Conservation (phyloP, 2,888 invertebrate genomes). For the Homarus gammarus region DNA sequence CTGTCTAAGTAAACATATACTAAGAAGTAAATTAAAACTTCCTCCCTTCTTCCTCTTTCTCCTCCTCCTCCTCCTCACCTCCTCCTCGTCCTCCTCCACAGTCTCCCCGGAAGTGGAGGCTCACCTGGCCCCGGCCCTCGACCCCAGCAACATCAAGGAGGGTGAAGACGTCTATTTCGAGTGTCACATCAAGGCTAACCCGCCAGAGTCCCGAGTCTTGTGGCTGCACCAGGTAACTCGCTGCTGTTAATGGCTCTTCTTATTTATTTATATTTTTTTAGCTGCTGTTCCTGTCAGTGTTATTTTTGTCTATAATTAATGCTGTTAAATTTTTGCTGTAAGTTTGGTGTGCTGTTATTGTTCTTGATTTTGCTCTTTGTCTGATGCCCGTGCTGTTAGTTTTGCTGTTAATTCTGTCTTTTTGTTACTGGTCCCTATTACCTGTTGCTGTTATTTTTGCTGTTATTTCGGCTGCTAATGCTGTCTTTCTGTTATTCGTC, state of each 20-base stretch:
- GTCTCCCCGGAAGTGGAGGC: constrained; percentile 64
- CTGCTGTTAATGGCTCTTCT: neutral
- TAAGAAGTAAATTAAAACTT: no score
- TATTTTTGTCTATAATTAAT: neutral
- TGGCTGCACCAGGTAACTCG: constrained; percentile 72
- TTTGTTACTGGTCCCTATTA: neutral
- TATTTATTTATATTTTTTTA: neutral
- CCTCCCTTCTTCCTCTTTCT: no score
- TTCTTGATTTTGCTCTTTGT: neutral
- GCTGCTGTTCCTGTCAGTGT: neutral
- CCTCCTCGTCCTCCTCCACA: neutral
- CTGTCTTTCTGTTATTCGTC: neutral
- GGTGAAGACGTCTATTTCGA: constrained; percentile 73
- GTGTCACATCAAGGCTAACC: constrained; percentile 67
- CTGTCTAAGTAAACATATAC: no score
- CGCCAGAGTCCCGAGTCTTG: constrained; percentile 45
- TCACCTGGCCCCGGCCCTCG: constrained; percentile 54
- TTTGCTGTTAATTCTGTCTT: neutral
- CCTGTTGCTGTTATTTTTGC: neutral
- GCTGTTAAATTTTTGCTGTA: no score
- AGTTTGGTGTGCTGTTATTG: neutral
- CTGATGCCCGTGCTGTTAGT: neutral
- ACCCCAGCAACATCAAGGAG: constrained; percentile 69
- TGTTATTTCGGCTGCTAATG: neutral
- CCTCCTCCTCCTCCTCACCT: no score